These are phyloP conservation scores for Ispidina lecontei DNA, from an alignment of 2,797 vertebrate genomes.

Conservation along the genomic window DNA sequence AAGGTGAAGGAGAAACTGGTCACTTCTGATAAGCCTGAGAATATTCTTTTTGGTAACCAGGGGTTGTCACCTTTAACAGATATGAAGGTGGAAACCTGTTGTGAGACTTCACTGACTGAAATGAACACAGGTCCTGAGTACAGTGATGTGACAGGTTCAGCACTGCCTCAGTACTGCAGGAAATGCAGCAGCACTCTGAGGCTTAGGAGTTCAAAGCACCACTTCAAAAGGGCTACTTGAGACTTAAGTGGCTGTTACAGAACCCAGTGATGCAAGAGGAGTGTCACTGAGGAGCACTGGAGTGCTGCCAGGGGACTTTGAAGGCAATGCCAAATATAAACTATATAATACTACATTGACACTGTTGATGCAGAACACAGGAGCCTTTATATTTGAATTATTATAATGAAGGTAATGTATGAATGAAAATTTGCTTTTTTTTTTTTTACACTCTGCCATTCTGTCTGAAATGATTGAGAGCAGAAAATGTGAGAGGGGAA, in stretches of 20 bases:
- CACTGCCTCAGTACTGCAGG: not conserved
- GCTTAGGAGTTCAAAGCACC: not conserved
- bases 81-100: not conserved
- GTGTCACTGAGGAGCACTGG: conserved; percentile 14
- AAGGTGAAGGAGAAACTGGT: not conserved
- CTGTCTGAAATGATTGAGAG: not conserved
- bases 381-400: not conserved
- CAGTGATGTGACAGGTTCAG: not conserved
- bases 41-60: not conserved
- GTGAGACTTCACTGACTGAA: not conserved
- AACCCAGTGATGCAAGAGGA: conserved; percentile 48
- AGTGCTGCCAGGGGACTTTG: conserved; percentile 10
- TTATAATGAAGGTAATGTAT: not conserved
- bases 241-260: conserved; percentile 47
- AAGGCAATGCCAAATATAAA: conserved; percentile 18
- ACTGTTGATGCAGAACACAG: not conserved
- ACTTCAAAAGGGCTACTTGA: conserved; percentile 41
- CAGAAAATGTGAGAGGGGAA: not conserved
- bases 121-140: not conserved
- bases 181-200: not conserved
- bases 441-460: not conserved
- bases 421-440: not conserved
- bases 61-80: not conserved
- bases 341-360: not conserved
- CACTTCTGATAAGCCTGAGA: not conserved